Percentiles rank a stretch among this genome's conserved stretches.
Conservation (phyloP, 2,113 vertebrate genomes). For the Rynchops niger region DNA sequence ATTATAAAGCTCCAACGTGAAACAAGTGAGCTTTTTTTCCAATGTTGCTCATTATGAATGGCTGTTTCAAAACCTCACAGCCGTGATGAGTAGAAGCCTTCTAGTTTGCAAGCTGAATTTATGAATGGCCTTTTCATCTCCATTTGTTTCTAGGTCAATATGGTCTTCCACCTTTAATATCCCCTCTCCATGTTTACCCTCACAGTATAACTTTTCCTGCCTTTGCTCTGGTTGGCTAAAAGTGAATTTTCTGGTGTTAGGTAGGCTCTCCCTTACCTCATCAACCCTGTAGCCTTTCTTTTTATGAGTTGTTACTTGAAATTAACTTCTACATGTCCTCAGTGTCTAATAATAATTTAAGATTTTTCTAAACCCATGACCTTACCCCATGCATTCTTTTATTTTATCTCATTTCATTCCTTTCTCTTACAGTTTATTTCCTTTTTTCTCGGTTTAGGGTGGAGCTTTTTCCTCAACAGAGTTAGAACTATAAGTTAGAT, state of each 20-base stretch:
- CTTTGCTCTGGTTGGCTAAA: background rate
- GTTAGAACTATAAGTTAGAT: background rate
- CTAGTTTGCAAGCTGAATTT: background rate
- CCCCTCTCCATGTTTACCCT: background rate
- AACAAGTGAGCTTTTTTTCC: background rate
- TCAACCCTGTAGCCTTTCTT: background rate
- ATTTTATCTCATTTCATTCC: background rate
- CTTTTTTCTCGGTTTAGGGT: background rate
- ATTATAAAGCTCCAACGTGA: background rate
- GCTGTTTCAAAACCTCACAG: background rate
- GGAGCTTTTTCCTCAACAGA: background rate
- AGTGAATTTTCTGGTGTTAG: background rate
- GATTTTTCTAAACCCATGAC: background rate
- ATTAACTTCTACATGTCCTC: background rate
- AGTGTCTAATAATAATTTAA: background rate
- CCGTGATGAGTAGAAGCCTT: background rate
- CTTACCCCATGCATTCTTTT: background rate
- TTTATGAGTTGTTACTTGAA: background rate
- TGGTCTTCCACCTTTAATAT: background rate
- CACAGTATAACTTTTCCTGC: background rate
- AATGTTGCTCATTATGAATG: background rate
- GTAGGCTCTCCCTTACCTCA: background rate
- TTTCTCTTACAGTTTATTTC: background rate
- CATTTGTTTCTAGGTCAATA: background rate
- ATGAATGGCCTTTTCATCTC: background rate